Evolutionary conservation across 2,888 invertebrate genomes (phyloP).

Genomic region (Dicroscelio sp.): DNA sequence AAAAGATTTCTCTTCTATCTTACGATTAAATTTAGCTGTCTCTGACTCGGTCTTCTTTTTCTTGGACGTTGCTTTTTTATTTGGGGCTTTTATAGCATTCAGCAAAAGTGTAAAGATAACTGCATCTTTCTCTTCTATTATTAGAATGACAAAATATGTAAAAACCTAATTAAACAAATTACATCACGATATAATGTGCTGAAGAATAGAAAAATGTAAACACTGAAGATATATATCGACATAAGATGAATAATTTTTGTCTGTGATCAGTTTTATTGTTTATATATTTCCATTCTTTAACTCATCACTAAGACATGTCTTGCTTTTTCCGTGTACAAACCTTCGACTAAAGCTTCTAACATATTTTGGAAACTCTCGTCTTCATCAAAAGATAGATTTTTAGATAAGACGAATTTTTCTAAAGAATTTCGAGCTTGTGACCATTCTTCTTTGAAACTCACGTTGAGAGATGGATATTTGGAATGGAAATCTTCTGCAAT

Average conservation of each 20-base stretch:
- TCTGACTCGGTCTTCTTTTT: background rate
- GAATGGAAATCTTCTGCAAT: background rate
- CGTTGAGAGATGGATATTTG: background rate
- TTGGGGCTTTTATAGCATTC: background rate
- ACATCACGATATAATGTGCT: too few species aligned
- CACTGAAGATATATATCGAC: background rate
- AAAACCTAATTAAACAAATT: too few species aligned
- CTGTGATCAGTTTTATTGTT: background rate
- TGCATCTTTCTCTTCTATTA: slow-evolving; percentile 4
- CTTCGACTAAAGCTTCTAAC: background rate
- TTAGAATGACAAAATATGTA: background rate
- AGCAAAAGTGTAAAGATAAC: background rate
- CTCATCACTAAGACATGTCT: too few species aligned
- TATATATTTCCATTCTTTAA: too few species aligned
- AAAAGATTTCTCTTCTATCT: slow-evolving; percentile 12
- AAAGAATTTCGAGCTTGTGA: background rate
- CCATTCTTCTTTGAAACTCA: background rate
- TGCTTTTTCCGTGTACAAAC: too few species aligned
- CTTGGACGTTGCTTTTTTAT: background rate
- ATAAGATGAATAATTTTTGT: background rate
- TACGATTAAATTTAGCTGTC: background rate
- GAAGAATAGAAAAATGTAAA: background rate
- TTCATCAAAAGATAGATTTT: background rate
- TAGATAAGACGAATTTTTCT: background rate
- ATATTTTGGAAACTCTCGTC: background rate